phyloP scores from a whole-genome alignment of 1,140 invertebrate species.

The Formica exsecta region DNA sequence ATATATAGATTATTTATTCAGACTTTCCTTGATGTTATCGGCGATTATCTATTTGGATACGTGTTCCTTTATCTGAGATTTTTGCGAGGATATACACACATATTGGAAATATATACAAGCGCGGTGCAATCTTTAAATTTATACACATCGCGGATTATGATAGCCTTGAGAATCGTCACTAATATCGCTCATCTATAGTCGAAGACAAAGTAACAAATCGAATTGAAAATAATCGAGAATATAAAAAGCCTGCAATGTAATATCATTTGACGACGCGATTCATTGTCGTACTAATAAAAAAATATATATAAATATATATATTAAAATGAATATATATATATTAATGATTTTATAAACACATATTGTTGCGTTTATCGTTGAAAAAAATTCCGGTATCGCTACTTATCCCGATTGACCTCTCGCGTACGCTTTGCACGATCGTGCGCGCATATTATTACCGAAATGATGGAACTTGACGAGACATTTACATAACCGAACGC shows the following conservation, averaged over 20 bases:
- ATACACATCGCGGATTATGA: neutral
- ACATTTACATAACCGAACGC: constrained; percentile 39
- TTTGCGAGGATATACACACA: neutral
- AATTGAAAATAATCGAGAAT: neutral
- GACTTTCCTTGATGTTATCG: constrained; percentile 56
- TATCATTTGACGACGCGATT: neutral
- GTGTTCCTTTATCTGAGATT: constrained; percentile 40
- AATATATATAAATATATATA: neutral
- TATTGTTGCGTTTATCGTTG: constrained; percentile 23
- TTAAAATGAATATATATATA: no score
- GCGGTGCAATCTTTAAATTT: constrained; percentile 32
- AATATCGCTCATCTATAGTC: constrained; percentile 21
- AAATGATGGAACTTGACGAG: constrained; percentile 47
- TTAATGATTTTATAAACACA: constrained; percentile 19
- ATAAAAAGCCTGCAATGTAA: neutral
- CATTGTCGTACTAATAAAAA: neutral
- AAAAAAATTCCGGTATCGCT: constrained; percentile 47
- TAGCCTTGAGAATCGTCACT: neutral
- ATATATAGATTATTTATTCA: neutral
- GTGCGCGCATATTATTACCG: constrained; percentile 22
- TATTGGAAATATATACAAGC: neutral
- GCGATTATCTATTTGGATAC: constrained; percentile 48
- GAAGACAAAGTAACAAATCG: neutral
- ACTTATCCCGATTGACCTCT: constrained; percentile 31
- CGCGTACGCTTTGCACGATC: neutral